Base-by-base conservation (phyloP, 2,797 vertebrate species). In the Lycodopsis pacificus region DNA sequence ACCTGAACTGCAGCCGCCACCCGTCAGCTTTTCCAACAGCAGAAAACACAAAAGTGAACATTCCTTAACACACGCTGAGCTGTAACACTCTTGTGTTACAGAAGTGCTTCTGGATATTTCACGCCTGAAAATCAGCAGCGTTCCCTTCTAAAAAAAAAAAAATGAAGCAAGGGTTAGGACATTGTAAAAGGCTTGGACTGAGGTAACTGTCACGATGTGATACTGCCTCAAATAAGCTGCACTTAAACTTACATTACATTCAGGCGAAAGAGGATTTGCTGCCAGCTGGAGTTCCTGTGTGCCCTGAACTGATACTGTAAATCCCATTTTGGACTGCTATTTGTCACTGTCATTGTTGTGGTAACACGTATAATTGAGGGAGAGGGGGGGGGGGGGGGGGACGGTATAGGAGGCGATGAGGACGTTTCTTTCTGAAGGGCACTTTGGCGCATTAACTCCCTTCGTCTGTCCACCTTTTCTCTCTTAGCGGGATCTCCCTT, bases 311-410 rank as follows among this genome's bases (percentile, higher is more conserved):
- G 86, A 89, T 90, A 85, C 85, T 58, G 82, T 83, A 86, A 92
- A 91, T 89, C 88, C 91, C 75, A 79, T 90, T 88, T 83, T 72
- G 84, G 84, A 84, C 76, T 73, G 77, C 76, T 59, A 84, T 89
- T 88, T 91, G 82, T 93, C 89, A 88, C 81, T 89, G 86, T 88
- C 89, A 86, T 86, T 88, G 88, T 85, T 88, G 81, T 81, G 80
- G 81, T 90, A 91, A 91, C 87, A 82, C 91, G 84, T 88, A 84
- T 67, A 84, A 78, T 65, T 58, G 69, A 71, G 56, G 42, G 40
- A 51, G 15, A 19, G 57, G 30, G 30, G 30, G 3, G 4, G 30
- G 27, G 27, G 25, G 2, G 2, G 11, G 32, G 22, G 66, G 48
- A 40, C n/a, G 12, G 10, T 40, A 32, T 13, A 48, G 56, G 56